Percentiles rank a stretch among this genome's conserved stretches.
phyloP scores from a whole-genome alignment of 2,888 invertebrate genomes.

The Aromia moschata region DNA sequence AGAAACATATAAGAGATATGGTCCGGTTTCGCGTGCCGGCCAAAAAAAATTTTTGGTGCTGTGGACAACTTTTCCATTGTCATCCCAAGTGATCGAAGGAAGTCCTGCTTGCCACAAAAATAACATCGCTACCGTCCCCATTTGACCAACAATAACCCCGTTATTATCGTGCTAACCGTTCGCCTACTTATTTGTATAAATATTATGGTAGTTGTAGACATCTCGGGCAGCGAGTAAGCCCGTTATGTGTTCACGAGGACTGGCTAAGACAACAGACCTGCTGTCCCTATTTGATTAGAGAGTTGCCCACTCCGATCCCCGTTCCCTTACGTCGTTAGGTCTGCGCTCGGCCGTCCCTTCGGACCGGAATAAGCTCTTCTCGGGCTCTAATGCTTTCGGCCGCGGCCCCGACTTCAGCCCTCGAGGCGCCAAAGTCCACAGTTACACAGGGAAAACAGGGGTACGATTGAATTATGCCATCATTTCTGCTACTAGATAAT shows the following conservation, averaged over 20 bases:
- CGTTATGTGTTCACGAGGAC: constrained; percentile 51
- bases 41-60: too few relatives aligned
- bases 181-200: constrained; percentile 18
- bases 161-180: constrained; percentile 9
- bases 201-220: constrained; percentile 9
- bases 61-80: too few relatives aligned
- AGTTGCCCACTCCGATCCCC: constrained; percentile 52
- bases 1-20: too few relatives aligned
- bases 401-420: constrained; percentile 18
- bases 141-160: neutral
- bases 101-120: too few relatives aligned
- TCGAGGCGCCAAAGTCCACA: constrained; percentile 24
- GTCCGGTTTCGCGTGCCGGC: too few relatives aligned
- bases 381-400: constrained; percentile 23
- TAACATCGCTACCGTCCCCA: too few relatives aligned
- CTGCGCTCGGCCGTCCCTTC: constrained; percentile 17
- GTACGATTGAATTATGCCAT: constrained; percentile 2
- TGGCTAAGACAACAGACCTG: constrained; percentile 56
- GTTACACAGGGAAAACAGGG: constrained; percentile 14
- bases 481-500: neutral
- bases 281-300: constrained; percentile 59
- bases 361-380: constrained; percentile 24
- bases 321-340: constrained; percentile 55
- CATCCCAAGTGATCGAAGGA: too few relatives aligned
- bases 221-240: constrained; percentile 42